Conservation (phyloP, 2,888 invertebrate genomes). For the Opisthograptis luteolata region DNA sequence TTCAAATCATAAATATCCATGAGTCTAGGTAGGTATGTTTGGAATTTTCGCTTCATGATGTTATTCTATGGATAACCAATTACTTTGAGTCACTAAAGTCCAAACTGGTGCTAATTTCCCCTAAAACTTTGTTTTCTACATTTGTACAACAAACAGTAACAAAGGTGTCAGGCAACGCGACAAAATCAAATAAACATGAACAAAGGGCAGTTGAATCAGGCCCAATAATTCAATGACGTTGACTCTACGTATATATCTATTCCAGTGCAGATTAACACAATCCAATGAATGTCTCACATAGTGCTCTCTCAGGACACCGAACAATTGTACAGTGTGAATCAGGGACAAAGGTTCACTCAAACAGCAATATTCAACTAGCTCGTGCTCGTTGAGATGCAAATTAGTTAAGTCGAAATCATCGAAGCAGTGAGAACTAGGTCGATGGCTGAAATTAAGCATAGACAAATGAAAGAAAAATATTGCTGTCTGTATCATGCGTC, state of each 20-base stretch:
- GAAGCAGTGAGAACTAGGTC: too few relatives aligned
- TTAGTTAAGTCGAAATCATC: too few relatives aligned
- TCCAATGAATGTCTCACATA: conserved; percentile 56
- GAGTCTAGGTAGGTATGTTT: too few relatives aligned
- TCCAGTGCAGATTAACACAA: conserved; percentile 52
- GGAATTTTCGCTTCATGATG: too few relatives aligned
- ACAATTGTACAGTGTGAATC: conserved; percentile 11
- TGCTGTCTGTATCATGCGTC: too few relatives aligned
- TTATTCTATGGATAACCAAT: not conserved
- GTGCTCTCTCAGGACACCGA: conserved; percentile 40
- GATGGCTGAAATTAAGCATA: too few relatives aligned
- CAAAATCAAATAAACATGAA: conserved; percentile 1
- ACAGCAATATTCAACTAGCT: not conserved
- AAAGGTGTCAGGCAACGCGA: conserved; percentile 2
- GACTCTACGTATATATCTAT: conserved; percentile 30
- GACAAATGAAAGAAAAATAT: too few relatives aligned
- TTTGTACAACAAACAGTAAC: not conserved
- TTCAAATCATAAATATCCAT: too few relatives aligned
- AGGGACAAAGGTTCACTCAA: conserved; percentile 3
- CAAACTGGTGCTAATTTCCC: too few relatives aligned
- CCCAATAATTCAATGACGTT: conserved; percentile 44
- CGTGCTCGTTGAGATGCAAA: too few relatives aligned
- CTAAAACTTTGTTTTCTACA: too few relatives aligned
- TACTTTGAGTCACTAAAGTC: too few relatives aligned
- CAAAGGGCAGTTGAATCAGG: conserved; percentile 19